Evolutionary conservation across 2,888 invertebrate genomes (phyloP), one percentile per base, ranked within the genome.

Genomic region (Xestia ashworthii): DNA sequence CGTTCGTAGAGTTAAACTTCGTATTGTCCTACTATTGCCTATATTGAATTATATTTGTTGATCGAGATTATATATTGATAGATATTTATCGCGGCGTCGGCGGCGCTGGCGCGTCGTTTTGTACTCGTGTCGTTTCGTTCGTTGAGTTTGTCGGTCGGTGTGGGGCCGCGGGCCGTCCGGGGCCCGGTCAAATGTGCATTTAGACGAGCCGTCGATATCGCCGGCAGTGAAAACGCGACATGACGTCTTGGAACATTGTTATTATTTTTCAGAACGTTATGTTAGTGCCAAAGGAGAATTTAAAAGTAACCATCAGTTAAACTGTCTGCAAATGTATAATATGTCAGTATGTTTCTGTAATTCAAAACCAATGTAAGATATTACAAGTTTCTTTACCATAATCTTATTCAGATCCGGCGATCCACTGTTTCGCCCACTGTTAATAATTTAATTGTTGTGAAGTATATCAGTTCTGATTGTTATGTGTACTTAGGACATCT

Each of bases 31-130:
- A 93, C 93, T 93, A 93, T 93, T 93, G 93, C 93, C 93, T 93
- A 93, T 93, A 93, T 93, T 94, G 94, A 94, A 94, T 95, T 95
- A 95, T 95, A 95, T 95, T 95, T 95, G 95, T 95, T 94, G 95
- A 95, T 94, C 93, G 94, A 94, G 83, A 84, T 84, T 94, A 94
- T 95, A 95, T 94, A 95, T 95, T 95, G 94, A 94, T 95, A 95
- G 94, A 95, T 95, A 94, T 95, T 95, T 95, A 95, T 95, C 93
- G 93, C 90, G 92, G 91, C 93, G 91, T 93, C 91, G 93, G 89
- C 90, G 90, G 84, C 91, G 90, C 84, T 74, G 83, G 83, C 65
- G 87, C 86, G 84, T 84, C 80, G 84, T 90, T 91, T 88, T 89
- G 89, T 91, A 90, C 89, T 89, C 87, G 90, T 86, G 84, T 86